These are phyloP conservation scores for Ochotona curzoniae DNA, from an alignment of 2,113 vertebrate genomes.

Conservation along the genomic window DNA sequence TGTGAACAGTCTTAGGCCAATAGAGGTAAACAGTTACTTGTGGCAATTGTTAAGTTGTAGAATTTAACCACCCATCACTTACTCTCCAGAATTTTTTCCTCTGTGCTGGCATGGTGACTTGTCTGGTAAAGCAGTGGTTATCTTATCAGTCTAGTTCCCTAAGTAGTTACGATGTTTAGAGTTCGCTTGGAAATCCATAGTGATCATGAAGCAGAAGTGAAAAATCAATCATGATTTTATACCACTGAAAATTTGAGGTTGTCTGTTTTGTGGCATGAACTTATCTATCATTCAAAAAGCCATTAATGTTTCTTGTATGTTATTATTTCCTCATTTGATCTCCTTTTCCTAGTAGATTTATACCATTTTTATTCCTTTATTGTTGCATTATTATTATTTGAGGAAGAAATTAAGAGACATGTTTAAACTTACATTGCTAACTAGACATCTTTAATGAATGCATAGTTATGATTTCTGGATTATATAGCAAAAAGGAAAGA, in stretches of 20 bases:
- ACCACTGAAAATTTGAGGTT: background rate
- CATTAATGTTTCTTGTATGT: background rate
- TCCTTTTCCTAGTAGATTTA: background rate
- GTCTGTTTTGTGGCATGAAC: background rate
- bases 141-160: background rate
- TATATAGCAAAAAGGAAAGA: background rate
- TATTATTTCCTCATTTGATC: background rate
- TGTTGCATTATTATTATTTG: background rate
- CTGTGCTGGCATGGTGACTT: background rate
- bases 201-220: background rate
- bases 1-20: background rate
- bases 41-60: background rate
- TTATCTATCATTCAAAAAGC: background rate
- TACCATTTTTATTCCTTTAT: background rate
- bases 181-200: background rate
- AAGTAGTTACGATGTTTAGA: background rate
- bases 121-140: background rate
- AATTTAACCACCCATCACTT: background rate
- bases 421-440: background rate
- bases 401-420: background rate
- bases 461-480: too few species aligned
- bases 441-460: background rate
- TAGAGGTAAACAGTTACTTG: background rate
- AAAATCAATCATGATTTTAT: background rate
- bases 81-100: background rate